Base-by-base conservation (phyloP, 2,797 vertebrate genomes). In the Molossus molossus region DNA sequence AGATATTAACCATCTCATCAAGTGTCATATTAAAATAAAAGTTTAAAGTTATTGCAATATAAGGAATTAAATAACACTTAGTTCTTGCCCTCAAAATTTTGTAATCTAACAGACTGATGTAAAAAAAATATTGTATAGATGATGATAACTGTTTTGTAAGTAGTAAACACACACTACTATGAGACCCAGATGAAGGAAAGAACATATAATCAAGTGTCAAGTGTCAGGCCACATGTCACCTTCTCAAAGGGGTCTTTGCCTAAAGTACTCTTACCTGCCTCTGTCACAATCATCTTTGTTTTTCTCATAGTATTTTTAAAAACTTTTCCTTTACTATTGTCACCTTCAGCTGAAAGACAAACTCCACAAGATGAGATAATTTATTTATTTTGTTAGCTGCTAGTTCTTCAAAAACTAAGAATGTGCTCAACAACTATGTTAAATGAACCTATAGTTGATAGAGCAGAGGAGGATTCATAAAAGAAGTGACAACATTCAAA, bases 21-120 rank as follows among this genome's bases (percentile, higher is more conserved):
- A 87, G 79, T 50, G 2, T 50, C 40, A 48, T 17, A 48, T 53
- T 75, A 93, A 96, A 87, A 81, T 79, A 37, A 80, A 94, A 94
- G 58, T 23, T 55, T 73, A 80, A 64, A 79, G 33, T 69, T 87
- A 90, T 58, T 91, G 57, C 65, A 75, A 3, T 45, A 15, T 90
- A 86, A 89, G 82, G 72, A 21, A 76, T 55, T 48, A 90, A 76
- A 58, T 33, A 82, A 50, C 5, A 86, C 21, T 88, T 53, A 81
- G 23, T 69, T 58, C 37, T 75, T 80, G 1, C 9, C 25, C 40
- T 57, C 18, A 21, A 37, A 76, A 89, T 57, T 9, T 96, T 69
- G 62, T 1, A 21, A 5, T 64, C 50, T 81, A 70, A 84, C 65
- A 67, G 14, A 81, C 2, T 9, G n/a, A 33, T 25, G 70, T 17